Evolutionary conservation across 2,797 vertebrate genomes (phyloP), one percentile per base, ranked within the genome.

Genomic region (Yasuhikotakia modesta): DNA sequence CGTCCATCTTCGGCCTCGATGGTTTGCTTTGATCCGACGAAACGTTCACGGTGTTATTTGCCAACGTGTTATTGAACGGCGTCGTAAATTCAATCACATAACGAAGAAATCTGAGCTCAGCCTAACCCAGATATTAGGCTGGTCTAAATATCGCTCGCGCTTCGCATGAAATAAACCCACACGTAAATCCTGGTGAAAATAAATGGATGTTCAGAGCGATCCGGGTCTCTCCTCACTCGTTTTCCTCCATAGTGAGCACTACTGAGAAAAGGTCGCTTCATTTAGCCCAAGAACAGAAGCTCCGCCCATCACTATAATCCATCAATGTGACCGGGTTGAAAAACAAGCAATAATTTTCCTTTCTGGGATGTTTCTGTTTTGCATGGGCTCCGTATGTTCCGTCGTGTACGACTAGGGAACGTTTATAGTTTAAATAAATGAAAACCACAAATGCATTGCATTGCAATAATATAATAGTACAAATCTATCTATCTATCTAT

Each of bases 1-100:
- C 92, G 52, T 94, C 92, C 92, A 94, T 93, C 19, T 81, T 84
- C 13, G 72, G 69, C 30, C 16, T 55, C n/a, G n/a, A 16, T n/a
- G 58, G 73, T 50, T 12, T n/a, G 21, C 32, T 0, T 27, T 46
- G 17, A 63, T 48, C 11, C 63, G 53, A 73, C 76, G 52, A 77
- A 61, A 32, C 45, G 63, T 5, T 48, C 12, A 55, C 21, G 10
- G 53, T 35, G 43, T 75, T 78, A 48, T 66, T 24, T 55, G 21
- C 22, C 52, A 30, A 14, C 4, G 5, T 39, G 35, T 8, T 39
- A 39, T 39, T 39, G 57, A 24, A 48, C 11, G 68, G 27, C 63
- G 52, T 48, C 46, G 64, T 13, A 46, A 50, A 65, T 10, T 73
- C 32, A 68, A 63, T 64, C 73, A 82, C 35, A 77, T 43, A 61